Conservation (phyloP, 2,797 vertebrate genomes). For the Novumbra hubbsi region DNA sequence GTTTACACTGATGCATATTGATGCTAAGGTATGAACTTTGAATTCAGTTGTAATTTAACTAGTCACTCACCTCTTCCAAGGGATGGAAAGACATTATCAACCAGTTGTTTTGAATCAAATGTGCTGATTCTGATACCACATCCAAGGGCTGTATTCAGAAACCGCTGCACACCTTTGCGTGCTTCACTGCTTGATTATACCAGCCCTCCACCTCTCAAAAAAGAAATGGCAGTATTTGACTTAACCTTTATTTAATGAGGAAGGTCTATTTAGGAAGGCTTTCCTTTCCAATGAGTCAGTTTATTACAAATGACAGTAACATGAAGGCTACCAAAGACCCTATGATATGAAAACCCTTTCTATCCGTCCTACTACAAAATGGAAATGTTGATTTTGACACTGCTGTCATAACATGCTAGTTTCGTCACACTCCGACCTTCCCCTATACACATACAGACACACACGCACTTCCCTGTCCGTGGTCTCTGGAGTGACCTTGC, state of each 20-base stretch:
- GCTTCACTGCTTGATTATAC: too few species aligned
- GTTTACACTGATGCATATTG: background rate
- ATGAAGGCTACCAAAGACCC: background rate
- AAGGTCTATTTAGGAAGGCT: background rate
- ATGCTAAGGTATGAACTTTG: background rate
- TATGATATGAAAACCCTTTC: background rate
- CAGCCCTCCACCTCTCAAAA: background rate
- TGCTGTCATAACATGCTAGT: background rate
- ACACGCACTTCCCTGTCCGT: background rate
- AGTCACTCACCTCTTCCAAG: background rate
- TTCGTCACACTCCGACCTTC: background rate
- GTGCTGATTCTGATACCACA: too few species aligned
- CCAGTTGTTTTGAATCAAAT: too few species aligned
- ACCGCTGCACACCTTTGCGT: too few species aligned
- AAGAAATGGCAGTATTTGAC: background rate
- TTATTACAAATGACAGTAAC: background rate
- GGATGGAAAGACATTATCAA: background rate
- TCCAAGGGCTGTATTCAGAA: too few species aligned
- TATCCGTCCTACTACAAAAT: background rate
- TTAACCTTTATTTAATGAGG: background rate
- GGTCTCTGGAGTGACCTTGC: slow-evolving; percentile 33
- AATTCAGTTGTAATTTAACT: background rate
- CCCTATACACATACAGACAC: background rate
- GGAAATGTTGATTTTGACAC: slow-evolving; percentile 19
- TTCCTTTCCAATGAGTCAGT: background rate